phyloP scores from a whole-genome alignment of 2,797 vertebrate species.

The Hydrophis major region DNA sequence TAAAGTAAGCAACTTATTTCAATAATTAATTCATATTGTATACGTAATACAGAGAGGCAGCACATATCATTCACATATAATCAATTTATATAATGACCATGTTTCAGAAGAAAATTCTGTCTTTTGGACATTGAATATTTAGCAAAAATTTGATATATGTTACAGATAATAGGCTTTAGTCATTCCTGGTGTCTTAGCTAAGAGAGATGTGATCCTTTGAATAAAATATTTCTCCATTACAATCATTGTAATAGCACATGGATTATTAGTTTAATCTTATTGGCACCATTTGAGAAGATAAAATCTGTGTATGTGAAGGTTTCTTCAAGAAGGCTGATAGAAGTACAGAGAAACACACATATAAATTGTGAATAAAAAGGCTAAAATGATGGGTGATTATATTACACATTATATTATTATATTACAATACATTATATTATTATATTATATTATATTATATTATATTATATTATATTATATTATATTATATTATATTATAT shows the following conservation, averaged over 20 bases:
- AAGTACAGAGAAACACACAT: neutral
- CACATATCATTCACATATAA: neutral
- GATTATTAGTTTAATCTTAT: neutral
- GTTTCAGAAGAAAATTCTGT: neutral
- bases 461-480: neutral
- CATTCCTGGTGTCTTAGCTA: neutral
- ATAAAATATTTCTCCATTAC: neutral
- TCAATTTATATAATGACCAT: neutral
- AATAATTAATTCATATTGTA: neutral
- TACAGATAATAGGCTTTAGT: neutral
- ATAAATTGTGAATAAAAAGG: neutral
- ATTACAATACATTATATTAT: neutral
- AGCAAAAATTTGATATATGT: neutral
- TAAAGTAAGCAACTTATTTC: neutral
- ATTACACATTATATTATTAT: neutral
- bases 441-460: too few species aligned
- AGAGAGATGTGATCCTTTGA: neutral
- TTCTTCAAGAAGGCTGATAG: neutral
- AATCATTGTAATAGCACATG: neutral
- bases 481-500: neutral
- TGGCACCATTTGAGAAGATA: neutral
- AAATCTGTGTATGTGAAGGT: neutral
- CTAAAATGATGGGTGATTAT: neutral
- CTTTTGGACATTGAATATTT: neutral
- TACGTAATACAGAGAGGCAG: neutral